These are phyloP conservation scores for Fragum sueziense DNA, from an alignment of 2,888 invertebrate species.

Conservation along the genomic window DNA sequence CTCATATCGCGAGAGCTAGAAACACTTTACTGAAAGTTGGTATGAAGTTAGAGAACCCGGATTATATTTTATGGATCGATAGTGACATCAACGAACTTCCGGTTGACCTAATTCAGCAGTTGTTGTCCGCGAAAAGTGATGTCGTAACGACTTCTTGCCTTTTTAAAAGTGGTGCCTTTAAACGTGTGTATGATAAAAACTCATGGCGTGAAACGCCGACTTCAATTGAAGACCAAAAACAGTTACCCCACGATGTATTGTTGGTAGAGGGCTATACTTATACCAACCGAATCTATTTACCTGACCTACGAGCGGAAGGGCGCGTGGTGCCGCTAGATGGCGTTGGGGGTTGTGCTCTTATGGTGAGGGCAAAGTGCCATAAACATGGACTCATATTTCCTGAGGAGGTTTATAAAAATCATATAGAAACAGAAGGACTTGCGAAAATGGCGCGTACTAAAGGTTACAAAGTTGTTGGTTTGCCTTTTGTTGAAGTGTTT, in stretches of 20 bases:
- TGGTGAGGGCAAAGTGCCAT: constrained; percentile 73
- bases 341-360: constrained; percentile 77
- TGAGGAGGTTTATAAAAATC: constrained; percentile 70
- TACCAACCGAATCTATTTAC: constrained; percentile 69
- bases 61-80: constrained; percentile 79
- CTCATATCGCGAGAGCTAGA: constrained; percentile 75
- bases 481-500: constrained; percentile 75
- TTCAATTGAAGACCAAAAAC: constrained; percentile 67
- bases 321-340: constrained; percentile 77
- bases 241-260: constrained; percentile 63
- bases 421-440: constrained; percentile 79
- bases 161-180: constrained; percentile 58
- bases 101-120: constrained; percentile 73
- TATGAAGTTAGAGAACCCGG: constrained; percentile 58
- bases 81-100: constrained; percentile 74
- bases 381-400: constrained; percentile 76
- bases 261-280: constrained; percentile 76
- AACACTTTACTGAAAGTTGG: constrained; percentile 70
- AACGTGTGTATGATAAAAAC: constrained; percentile 74
- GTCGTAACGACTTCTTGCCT: constrained; percentile 75
- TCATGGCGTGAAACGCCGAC: constrained; percentile 77
- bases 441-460: constrained; percentile 77
- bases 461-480: constrained; percentile 72
- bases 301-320: constrained; percentile 74
- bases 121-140: constrained; percentile 71